Evolutionary conservation across 2,888 invertebrate genomes (phyloP), one percentile per base, ranked within the genome.

Genomic region (Serripes groenlandicus): DNA sequence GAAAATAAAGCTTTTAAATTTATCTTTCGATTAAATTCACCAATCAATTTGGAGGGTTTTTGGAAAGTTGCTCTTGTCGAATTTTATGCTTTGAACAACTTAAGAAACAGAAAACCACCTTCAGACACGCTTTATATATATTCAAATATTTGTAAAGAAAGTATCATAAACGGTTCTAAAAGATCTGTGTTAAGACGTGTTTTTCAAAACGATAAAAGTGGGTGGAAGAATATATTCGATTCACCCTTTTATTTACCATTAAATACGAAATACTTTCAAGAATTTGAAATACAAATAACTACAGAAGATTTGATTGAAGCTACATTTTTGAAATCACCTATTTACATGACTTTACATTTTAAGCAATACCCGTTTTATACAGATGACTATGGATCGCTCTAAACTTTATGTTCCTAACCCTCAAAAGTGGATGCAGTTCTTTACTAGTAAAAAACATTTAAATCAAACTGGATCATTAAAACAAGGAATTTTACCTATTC

Each of bases 1-100:
- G 80, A 80, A 3, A 83, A 83, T 68, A 75, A 18, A 54, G 52
- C 74, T 21, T 75, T 34, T 66, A 35, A 74, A 28, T 83, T 83
- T 75, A 83, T 72, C 74, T 52, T 80, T 21, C 77, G 56, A 11
- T 26, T 60, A 60, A 60, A 60, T 60, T 26, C 26, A 28, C 60
- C 60, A 60, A 60, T 60, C 26, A 60, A 60, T 28, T 60, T 60
- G 26, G 60, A 60, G 26, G 60, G 60, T 23, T 60, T 28, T 60
- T 60, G 60, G 60, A 60, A 30, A 30, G 60, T 60, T 23, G 60
- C 28, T 60, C 28, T 60, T 30, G 28, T 60, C 7, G 60, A 60
- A 60, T 28, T 60, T 30, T 15, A 60, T 60, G 60, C 60, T 60
- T 26, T 18, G 30, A 30, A 60, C 28, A 18, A 60, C 30, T 56